Evolutionary conservation across 2,888 invertebrate genomes (phyloP).

Genomic region (Tachina fera): DNA sequence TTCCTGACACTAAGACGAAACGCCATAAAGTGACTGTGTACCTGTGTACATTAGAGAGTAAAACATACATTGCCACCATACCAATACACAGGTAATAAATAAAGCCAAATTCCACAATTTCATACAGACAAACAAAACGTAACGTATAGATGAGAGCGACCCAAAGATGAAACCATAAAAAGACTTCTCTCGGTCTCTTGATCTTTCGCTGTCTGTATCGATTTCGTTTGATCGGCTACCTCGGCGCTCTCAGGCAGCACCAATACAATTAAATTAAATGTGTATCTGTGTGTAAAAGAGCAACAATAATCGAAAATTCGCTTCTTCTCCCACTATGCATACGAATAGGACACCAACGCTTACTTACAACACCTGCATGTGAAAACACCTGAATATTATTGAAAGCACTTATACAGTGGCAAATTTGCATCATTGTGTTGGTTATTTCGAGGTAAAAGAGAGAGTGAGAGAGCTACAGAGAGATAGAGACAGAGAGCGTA

Average conservation of each 20-base stretch:
- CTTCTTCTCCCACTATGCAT: slow-evolving; percentile 69
- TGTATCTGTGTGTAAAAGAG: slow-evolving; percentile 7
- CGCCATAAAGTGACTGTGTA: slow-evolving; percentile 47
- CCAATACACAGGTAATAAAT: slow-evolving; percentile 43
- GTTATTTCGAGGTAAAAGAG: neutral
- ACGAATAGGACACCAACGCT: slow-evolving; percentile 65
- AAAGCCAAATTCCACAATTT: slow-evolving; percentile 32
- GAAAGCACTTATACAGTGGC: slow-evolving; percentile 30
- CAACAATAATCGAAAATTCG: slow-evolving; percentile 9
- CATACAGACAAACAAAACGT: slow-evolving; percentile 1
- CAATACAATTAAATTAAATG: neutral
- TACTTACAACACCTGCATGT: slow-evolving; percentile 64
- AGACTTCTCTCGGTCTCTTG: slow-evolving; percentile 42
- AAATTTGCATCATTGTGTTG: slow-evolving; percentile 21
- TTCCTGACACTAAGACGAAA: slow-evolving; percentile 56
- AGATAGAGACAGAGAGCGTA: slow-evolving; percentile 11
- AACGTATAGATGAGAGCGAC: slow-evolving; percentile 38
- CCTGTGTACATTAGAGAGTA: slow-evolving; percentile 51
- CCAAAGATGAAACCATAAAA: slow-evolving; percentile 72
- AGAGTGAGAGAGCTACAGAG: neutral
- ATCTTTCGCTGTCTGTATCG: slow-evolving; percentile 5
- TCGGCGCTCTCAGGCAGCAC: neutral
- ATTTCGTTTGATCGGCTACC: slow-evolving; percentile 22
- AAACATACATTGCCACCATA: slow-evolving; percentile 18
- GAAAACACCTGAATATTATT: slow-evolving; percentile 60